A percentile compares a stretch with the other conserved stretches of the same genome.
phyloP scores from a whole-genome alignment of 2,113 vertebrate genomes.

The Alexandromys fortis region DNA sequence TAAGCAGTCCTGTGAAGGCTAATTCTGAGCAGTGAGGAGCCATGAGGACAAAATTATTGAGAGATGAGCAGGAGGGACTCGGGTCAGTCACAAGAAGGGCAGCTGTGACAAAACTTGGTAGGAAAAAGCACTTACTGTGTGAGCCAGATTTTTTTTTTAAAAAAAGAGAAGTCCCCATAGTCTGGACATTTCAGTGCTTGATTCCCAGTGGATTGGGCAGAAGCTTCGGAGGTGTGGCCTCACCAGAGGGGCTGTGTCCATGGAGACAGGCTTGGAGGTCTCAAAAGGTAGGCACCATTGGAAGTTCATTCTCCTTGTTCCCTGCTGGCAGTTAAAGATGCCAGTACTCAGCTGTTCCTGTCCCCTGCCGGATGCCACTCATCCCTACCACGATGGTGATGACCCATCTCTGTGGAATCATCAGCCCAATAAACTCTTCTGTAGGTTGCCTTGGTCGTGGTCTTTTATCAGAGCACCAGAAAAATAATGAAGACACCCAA shows the following conservation, averaged over 20 bases:
- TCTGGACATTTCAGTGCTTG: neutral
- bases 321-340: neutral
- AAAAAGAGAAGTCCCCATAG: neutral
- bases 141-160: neutral
- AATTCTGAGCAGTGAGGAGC: neutral
- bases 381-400: neutral
- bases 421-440: neutral
- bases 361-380: neutral
- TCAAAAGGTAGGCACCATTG: too few relatives aligned
- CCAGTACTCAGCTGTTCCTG: neutral
- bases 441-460: neutral
- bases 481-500: neutral
- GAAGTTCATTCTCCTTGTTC: neutral
- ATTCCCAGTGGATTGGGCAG: neutral
- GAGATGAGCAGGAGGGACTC: neutral
- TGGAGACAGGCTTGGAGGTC: neutral
- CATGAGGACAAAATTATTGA: neutral
- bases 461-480: neutral
- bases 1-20: neutral
- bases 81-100: neutral
- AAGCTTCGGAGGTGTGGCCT: neutral
- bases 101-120: neutral
- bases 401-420: neutral
- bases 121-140: neutral
- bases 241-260: neutral